A percentile compares a stretch with the other conserved stretches of the same genome.
Evolutionary conservation across 2,797 vertebrate species (phyloP).

Genomic region (Characodon lateralis): DNA sequence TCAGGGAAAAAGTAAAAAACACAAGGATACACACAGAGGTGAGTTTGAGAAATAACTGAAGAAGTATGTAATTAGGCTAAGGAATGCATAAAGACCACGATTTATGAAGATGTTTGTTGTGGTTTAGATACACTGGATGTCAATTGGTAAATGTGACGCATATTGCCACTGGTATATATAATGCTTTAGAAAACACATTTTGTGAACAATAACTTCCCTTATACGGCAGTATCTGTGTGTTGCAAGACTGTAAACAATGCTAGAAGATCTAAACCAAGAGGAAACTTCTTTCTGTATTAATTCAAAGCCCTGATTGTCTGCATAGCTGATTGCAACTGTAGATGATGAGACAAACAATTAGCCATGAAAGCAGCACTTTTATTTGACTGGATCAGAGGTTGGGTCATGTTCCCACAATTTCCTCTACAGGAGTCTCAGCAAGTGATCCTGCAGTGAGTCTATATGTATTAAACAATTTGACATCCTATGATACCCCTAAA

Average conservation of each 20-base stretch:
- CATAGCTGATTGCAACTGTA: not conserved
- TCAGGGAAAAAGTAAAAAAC: not conserved
- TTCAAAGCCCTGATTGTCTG: not conserved
- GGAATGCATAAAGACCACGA: not conserved
- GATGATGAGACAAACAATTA: not conserved
- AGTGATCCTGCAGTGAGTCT: not conserved
- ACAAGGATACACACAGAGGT: not conserved
- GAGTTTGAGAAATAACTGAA: conserved; percentile 17
- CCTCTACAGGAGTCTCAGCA: not conserved
- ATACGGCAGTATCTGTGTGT: not conserved
- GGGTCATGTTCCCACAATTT: conserved; percentile 2
- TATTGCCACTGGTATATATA: not conserved
- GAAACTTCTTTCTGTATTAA: not conserved
- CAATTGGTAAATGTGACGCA: conserved; percentile 1
- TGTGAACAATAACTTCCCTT: not conserved
- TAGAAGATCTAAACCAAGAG: not conserved
- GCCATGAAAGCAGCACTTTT: not conserved
- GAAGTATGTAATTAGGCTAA: conserved; percentile 16
- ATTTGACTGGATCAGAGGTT: conserved; percentile 1
- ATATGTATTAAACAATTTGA: conserved; percentile 1
- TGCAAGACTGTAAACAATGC: not conserved
- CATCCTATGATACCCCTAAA: not conserved
- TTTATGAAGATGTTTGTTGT: not conserved
- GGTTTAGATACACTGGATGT: not conserved
- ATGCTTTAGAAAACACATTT: conserved; percentile 9